Base-by-base conservation (phyloP, 2,888 invertebrate species). In the Cephus nigrinus region DNA sequence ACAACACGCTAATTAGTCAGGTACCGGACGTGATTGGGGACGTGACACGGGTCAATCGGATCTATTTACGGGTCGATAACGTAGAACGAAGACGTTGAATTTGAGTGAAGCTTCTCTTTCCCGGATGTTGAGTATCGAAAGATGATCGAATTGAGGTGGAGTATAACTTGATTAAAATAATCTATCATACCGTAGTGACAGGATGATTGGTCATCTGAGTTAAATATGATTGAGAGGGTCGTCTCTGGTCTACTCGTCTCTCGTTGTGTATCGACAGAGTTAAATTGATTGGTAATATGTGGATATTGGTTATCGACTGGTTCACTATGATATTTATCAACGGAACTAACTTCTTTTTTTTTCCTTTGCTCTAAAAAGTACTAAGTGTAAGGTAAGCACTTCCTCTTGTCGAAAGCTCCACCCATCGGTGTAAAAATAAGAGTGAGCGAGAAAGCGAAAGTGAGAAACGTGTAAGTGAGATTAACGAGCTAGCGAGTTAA, bases 141-240 rank as follows among this genome's bases (percentile, higher is more conserved):
- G 55, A 55, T 23, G 55, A 55, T 55, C 55, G 55, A 55, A 55
- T 55, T 55, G 55, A 55, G 55, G 55, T 11, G 80, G 75, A 80
- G 79, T 83, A 83, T 86, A 86, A 86, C 84, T 88, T 86, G 86
- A 88, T 88, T 87, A 87, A 88, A 88, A 87, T 86, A 85, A 88
- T 88, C 86, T 86, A 87, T 88, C 87, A 88, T 82, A 79, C 79
- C 78, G 68, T 83, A 83, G 83, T 84, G 88, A 88, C 86, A 86
- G 86, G 83, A 82, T 84, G 85, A 88, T 88, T 84, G 86, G 85
- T 86, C 84, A 85, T 84, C 82, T 81, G 83, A 87, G 86, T 85
- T 86, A 85, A 88, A 86, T 88, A 85, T 88, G 88, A 88, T 87
- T 84, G 85, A 88, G 84, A 81, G 83, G 69, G 55, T 73, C 71